Percentiles rank a stretch among this genome's conserved stretches.
Evolutionary conservation across 92 coral and sea anemone species (phyloP).

Genomic region (Epizoanthus fatuus): DNA sequence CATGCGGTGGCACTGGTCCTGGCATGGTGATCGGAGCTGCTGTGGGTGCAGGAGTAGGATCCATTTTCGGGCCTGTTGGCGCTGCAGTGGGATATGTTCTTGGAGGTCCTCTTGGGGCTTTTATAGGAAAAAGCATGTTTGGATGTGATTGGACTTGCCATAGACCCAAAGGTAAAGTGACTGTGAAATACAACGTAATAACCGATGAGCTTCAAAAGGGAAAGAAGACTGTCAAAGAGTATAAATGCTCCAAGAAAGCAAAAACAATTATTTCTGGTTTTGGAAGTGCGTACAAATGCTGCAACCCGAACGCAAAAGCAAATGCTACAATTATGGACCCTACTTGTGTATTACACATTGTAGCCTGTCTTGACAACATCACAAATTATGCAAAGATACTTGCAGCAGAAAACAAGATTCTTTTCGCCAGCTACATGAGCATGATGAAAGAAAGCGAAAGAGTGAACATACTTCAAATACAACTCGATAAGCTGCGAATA

Average conservation of each 20-base stretch:
- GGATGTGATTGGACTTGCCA: slow-evolving; percentile 18
- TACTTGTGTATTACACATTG: slow-evolving; percentile 46
- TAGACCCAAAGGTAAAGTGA: neutral
- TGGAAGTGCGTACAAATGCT: slow-evolving; percentile 30
- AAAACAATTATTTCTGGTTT: slow-evolving; percentile 21
- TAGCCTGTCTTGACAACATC: slow-evolving; percentile 13
- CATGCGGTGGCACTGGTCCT: neutral
- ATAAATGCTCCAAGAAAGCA: neutral
- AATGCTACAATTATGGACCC: slow-evolving; percentile 46
- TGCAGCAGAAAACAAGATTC: slow-evolving; percentile 14
- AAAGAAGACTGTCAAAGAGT: neutral
- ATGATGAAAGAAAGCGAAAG: slow-evolving; percentile 43
- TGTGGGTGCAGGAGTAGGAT: neutral
- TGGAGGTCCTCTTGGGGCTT: too few species aligned
- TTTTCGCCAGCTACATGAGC: slow-evolving; percentile 27
- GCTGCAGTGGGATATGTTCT: too few species aligned
- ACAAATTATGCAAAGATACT: neutral
- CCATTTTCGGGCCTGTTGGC: neutral
- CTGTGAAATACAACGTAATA: neutral
- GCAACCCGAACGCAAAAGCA: neutral
- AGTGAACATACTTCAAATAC: slow-evolving; percentile 43
- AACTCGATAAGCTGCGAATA: slow-evolving; percentile 49
- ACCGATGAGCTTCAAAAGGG: neutral
- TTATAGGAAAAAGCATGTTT: too few species aligned
- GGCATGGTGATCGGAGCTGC: neutral